Evolutionary conservation across 2,797 vertebrate genomes (phyloP).

Genomic region (Morelia viridis): DNA sequence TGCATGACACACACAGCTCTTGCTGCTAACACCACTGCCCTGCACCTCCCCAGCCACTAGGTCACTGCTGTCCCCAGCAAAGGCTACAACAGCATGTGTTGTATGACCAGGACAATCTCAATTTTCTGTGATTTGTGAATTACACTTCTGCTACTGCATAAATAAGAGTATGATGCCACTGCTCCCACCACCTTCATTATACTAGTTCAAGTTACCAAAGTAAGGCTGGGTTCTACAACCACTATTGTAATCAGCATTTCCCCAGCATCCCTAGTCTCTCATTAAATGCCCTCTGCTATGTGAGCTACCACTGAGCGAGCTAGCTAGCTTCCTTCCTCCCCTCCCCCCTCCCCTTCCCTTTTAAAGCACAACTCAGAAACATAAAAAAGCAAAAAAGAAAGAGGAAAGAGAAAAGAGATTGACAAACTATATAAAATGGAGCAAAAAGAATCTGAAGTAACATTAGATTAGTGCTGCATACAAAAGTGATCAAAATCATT

Average conservation of each 20-base stretch:
- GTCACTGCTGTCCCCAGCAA: neutral
- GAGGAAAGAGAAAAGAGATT: neutral
- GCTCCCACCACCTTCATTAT: neutral
- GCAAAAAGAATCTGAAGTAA: neutral
- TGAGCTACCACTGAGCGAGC: neutral
- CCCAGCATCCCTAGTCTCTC: neutral
- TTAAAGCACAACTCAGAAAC: neutral
- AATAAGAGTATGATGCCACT: neutral
- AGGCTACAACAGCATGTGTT: neutral
- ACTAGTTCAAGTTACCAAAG: neutral
- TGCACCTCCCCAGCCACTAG: neutral
- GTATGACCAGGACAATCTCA: neutral
- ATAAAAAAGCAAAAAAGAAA: neutral
- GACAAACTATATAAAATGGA: neutral
- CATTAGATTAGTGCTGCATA: neutral
- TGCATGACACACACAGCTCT: neutral
- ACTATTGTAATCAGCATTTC: neutral
- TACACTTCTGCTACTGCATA: neutral
- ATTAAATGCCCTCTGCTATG: neutral
- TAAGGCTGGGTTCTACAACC: neutral
- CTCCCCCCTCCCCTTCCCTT: neutral
- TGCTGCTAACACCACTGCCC: neutral
- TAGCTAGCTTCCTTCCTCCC: accelerated
- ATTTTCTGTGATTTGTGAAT: neutral
- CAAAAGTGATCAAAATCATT: neutral